Evolutionary conservation across 2,888 invertebrate genomes (phyloP).

Genomic region (Arenicola marina): DNA sequence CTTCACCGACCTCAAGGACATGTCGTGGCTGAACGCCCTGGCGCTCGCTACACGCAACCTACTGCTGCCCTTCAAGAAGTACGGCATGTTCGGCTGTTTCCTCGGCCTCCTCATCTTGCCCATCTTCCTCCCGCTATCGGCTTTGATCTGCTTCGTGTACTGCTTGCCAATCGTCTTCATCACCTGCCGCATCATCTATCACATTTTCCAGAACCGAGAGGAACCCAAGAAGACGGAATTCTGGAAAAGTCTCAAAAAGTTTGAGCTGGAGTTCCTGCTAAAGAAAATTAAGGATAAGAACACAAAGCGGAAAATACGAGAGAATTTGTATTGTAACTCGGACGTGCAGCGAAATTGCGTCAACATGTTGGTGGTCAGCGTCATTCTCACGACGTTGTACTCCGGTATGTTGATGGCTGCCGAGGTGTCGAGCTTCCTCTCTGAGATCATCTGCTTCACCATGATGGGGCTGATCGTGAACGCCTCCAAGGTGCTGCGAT

Average conservation of each 20-base stretch:
- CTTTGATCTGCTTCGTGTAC: no score
- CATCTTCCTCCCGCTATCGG: no score
- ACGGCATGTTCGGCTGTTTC: constrained; percentile 45
- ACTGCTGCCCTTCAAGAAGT: constrained; percentile 50
- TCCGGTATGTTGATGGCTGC: constrained; percentile 33
- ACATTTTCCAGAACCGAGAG: no score
- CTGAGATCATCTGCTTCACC: constrained; percentile 38
- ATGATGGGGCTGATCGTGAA: constrained; percentile 60
- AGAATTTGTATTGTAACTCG: background rate
- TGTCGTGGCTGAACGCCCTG: constrained; percentile 42
- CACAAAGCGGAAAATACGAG: background rate
- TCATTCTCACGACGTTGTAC: constrained; percentile 21
- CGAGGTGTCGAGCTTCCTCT: constrained; percentile 17
- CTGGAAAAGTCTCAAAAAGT: no score
- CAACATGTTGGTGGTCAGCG: background rate
- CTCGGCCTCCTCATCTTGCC: no score
- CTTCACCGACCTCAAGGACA: background rate
- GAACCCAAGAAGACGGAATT: no score
- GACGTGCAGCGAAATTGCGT: background rate
- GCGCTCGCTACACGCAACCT: constrained; percentile 43
- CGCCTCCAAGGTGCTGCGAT: constrained; percentile 52
- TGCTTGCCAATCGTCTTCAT: no score
- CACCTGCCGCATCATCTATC: no score
- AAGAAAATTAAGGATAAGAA: no score
- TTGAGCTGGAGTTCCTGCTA: no score